Evolutionary conservation across 2,797 vertebrate species (phyloP), one percentile per base, ranked within the genome.

Genomic region (Thalassophryne amazonica): DNA sequence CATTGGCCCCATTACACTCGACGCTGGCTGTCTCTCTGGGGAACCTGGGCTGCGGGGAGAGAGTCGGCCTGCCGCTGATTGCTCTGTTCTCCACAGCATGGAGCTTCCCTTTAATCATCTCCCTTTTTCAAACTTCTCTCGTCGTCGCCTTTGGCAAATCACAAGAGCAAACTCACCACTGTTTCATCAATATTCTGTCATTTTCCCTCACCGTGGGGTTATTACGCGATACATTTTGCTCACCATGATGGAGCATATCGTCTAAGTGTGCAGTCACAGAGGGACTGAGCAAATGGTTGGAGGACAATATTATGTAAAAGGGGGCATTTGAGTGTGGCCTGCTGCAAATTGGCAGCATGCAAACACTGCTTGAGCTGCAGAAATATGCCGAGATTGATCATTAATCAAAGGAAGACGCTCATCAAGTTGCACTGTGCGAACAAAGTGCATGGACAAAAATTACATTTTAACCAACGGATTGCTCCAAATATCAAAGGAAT

Each of bases 171-270:
- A 84, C 78, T 75, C 64, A 46, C 76, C 27, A 40, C 57, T 22
- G 69, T 81, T 85, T 87, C 85, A 86, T 89, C 84, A 86, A 83
- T 86, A 82, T 84, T 80, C 74, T 87, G 77, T 84, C 81, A 65
- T 76, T 81, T 81, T 43, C 37, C 61, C 36, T 27, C 53, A 48
- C 73, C 22, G 9, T 48, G 66, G 71, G 59, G 78, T 77, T 57
- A 13, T 50, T 64, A 56, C 33, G 60, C 80, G 78, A 84, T 88
- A 66, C 52, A 86, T 83, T 76, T 63, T 58, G 18, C 66, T 63
- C 70, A 41, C 67, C 39, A 51, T 76, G 69, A 86, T 84, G 59
- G 69, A 77, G 52, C 73, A 38, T 65, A 65, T 74, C 61, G 67
- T 60, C 55, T 27, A 67, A 69, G 50, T 56, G 60, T 56, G 55